These are phyloP conservation scores for Dryocosmus kuriphilus DNA, from an alignment of 2,888 invertebrate genomes.

Conservation along the genomic window DNA sequence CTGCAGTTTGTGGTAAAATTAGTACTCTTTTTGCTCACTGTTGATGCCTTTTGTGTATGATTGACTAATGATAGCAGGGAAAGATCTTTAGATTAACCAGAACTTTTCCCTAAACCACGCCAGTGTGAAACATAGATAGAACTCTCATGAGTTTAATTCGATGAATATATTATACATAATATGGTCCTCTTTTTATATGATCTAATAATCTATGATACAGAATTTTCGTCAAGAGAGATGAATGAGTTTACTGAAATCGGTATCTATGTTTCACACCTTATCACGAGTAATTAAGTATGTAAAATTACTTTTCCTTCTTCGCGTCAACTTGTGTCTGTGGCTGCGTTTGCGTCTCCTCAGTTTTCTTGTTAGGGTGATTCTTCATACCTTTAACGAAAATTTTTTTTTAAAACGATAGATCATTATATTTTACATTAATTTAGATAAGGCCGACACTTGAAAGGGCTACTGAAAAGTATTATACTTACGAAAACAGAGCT, in stretches of 20 bases:
- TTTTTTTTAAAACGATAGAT: slow-evolving; percentile 36
- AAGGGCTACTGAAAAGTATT: neutral
- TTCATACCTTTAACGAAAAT: slow-evolving; percentile 81
- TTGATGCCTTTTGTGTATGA: slow-evolving; percentile 6
- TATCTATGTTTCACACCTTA: slow-evolving; percentile 42
- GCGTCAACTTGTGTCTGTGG: slow-evolving; percentile 59
- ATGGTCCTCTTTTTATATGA: slow-evolving; percentile 9
- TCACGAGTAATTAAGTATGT: slow-evolving; percentile 47
- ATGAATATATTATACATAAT: slow-evolving; percentile 36
- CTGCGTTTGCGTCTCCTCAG: slow-evolving; percentile 61
- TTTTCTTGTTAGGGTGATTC: slow-evolving; percentile 81
- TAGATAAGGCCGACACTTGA: too few relatives aligned
- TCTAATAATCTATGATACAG: slow-evolving; percentile 26
- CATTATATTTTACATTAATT: slow-evolving; percentile 3
- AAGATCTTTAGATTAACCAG: neutral
- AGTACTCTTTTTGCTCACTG: slow-evolving; percentile 26
- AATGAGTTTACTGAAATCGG: slow-evolving; percentile 23
- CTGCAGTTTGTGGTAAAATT: slow-evolving; percentile 15
- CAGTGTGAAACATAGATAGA: slow-evolving; percentile 21
- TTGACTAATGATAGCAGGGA: slow-evolving; percentile 24
- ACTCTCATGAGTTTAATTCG: slow-evolving; percentile 9
- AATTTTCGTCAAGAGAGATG: slow-evolving; percentile 6
- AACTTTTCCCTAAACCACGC: slow-evolving; percentile 16
- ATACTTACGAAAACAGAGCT: slow-evolving; percentile 91
- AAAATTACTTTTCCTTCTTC: slow-evolving; percentile 69